phyloP scores from a whole-genome alignment of 2,113 vertebrate genomes.

The Phrynocephalus versicolor region DNA sequence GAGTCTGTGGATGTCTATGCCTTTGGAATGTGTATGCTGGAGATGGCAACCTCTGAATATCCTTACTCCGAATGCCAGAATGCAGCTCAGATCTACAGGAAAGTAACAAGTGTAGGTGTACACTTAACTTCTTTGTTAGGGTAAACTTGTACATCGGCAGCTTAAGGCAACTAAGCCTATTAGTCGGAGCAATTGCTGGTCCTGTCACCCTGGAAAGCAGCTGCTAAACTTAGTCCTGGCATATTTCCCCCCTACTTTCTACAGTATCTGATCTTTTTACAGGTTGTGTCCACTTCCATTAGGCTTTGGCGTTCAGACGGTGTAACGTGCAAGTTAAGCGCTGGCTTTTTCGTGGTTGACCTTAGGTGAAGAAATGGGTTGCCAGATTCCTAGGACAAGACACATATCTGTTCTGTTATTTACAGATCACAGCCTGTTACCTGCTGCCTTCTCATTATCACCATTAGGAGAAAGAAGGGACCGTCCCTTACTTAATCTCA shows the following conservation, averaged over 20 bases:
- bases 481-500: not conserved
- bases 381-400: not conserved
- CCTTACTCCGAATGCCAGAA: constrained; percentile 95
- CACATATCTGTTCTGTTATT: not conserved
- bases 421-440: not conserved
- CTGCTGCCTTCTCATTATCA: not conserved
- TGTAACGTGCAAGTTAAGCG: not conserved
- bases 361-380: not conserved
- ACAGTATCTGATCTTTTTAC: constrained; percentile 2
- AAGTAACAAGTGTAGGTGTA: constrained; percentile 93
- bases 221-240: not conserved
- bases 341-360: not conserved
- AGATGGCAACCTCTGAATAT: constrained; percentile 95
- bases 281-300: not conserved
- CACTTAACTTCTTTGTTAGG: not conserved
- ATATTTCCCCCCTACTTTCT: not conserved
- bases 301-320: not conserved
- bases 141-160: not conserved
- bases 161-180: constrained; percentile 5
- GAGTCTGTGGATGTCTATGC: constrained; percentile 94
- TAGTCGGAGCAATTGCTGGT: not conserved
- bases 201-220: not conserved
- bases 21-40: constrained; percentile 96
- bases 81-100: constrained; percentile 94
- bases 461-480: not conserved